A percentile compares a stretch with the other conserved stretches of the same genome.
Evolutionary conservation across 2,113 vertebrate species (phyloP).

Genomic region (Spea bombifrons): DNA sequence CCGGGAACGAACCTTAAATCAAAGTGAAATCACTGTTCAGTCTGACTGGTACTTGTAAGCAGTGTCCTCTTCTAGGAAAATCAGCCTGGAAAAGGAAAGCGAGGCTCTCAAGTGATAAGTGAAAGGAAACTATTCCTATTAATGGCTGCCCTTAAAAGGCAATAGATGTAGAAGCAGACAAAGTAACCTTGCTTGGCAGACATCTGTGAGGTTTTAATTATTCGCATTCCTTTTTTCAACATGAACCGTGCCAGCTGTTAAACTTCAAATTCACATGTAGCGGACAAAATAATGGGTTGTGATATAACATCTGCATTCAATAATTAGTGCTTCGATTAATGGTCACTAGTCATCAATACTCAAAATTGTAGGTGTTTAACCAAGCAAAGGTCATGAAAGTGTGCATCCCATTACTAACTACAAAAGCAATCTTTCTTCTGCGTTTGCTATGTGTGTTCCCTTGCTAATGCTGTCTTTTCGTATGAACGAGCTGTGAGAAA

Average conservation of each 20-base stretch:
- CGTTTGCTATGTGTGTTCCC: too few species aligned
- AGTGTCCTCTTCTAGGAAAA: constrained; percentile 13
- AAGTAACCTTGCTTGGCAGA: constrained; percentile 5
- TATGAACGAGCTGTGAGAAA: too few species aligned
- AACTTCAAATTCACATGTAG: too few species aligned
- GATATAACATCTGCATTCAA: too few species aligned
- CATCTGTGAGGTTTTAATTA: constrained; percentile 1
- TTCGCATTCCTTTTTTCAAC: background rate
- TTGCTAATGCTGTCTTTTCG: too few species aligned
- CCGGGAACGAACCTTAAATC: constrained; percentile 64
- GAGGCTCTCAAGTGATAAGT: constrained; percentile 3
- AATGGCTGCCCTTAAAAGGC: constrained; percentile 25
- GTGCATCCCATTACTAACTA: too few species aligned
- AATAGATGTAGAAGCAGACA: constrained; percentile 17
- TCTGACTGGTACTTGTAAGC: constrained; percentile 66
- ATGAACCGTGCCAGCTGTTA: background rate
- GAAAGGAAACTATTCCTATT: constrained; percentile 1
- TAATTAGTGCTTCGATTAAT: too few species aligned
- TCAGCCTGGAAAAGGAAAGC: constrained; percentile 8
- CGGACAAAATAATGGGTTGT: too few species aligned
- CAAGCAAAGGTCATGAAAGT: too few species aligned
- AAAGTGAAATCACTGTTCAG: constrained; percentile 61
- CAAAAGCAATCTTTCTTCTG: too few species aligned
- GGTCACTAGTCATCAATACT: too few species aligned
- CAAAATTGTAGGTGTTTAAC: too few species aligned